A percentile compares a stretch with the other conserved stretches of the same genome.
Evolutionary conservation across 2,888 invertebrate species (phyloP).

Genomic region (Melanchra persicariae): DNA sequence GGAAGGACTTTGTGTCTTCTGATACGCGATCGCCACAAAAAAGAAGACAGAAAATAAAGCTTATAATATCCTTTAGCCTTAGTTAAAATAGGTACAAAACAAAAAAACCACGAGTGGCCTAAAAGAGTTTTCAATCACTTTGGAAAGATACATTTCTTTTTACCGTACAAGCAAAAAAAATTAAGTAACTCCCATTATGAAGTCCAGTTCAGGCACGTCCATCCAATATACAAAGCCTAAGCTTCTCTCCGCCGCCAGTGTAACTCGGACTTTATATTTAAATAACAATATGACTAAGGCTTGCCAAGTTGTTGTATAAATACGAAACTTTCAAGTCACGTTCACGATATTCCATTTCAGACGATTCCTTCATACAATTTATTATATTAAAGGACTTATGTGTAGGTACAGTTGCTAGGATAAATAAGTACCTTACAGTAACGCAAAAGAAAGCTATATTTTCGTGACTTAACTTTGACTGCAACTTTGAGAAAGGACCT

Average conservation of each 20-base stretch:
- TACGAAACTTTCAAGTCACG: conserved; percentile 76
- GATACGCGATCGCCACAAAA: no score
- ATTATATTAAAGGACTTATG: conserved; percentile 72
- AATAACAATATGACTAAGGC: conserved; percentile 64
- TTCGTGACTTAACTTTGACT: neutral
- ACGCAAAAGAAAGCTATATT: neutral
- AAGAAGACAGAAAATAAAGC: no score
- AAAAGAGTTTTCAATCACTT: no score
- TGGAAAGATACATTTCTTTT: no score
- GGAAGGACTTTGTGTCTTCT: no score
- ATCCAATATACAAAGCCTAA: conserved; percentile 39
- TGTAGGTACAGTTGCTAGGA: conserved; percentile 1
- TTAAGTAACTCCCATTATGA: conserved; percentile 3
- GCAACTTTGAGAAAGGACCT: neutral
- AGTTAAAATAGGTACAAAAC: no score
- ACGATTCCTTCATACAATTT: conserved; percentile 75
- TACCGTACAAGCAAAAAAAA: conserved; percentile 10
- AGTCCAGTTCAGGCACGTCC: conserved; percentile 34
- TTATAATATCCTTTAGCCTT: no score
- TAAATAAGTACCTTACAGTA: neutral
- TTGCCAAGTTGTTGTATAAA: conserved; percentile 65
- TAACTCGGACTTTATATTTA: conserved; percentile 60
- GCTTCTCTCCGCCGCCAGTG: conserved; percentile 39
- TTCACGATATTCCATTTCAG: conserved; percentile 76
- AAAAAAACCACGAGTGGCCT: no score